Percentiles rank a stretch among this genome's conserved stretches.
These are phyloP conservation scores for Helicoverpa assulta DNA, from an alignment of 2,888 invertebrate genomes.

Conservation along the genomic window DNA sequence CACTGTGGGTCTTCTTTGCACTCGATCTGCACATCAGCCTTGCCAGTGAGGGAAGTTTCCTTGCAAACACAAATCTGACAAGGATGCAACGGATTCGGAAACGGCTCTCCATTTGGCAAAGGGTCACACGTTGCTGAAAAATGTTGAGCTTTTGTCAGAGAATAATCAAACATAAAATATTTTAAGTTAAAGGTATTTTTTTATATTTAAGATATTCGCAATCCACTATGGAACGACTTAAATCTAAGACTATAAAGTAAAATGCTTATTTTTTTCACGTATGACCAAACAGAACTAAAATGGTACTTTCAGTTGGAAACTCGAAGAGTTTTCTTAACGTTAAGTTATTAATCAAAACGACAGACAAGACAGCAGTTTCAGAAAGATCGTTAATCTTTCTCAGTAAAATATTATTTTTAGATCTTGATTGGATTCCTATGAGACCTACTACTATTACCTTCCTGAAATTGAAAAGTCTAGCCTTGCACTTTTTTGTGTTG, in stretches of 20 bases:
- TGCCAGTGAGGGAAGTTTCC: slow-evolving; percentile 62
- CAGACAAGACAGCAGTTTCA: slow-evolving; percentile 35
- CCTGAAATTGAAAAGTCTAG: slow-evolving; percentile 20
- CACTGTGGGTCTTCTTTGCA: slow-evolving; percentile 78
- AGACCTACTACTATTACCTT: slow-evolving; percentile 8
- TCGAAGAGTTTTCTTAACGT: slow-evolving; percentile 18
- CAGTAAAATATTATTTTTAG: slow-evolving; percentile 49
- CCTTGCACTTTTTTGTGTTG: background rate
- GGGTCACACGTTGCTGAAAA: slow-evolving; percentile 74
- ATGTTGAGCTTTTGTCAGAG: slow-evolving; percentile 3
- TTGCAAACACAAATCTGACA: slow-evolving; percentile 81
- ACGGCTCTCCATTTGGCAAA: slow-evolving; percentile 74
- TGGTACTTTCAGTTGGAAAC: slow-evolving; percentile 14
- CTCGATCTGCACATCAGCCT: slow-evolving; percentile 71
- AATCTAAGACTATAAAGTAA: background rate
- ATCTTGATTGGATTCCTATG: slow-evolving; percentile 27
- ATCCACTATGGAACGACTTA: background rate
- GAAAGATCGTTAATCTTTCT: slow-evolving; percentile 58
- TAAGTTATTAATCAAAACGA: slow-evolving; percentile 51
- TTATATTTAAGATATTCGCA: too few species aligned
- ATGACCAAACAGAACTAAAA: slow-evolving; percentile 16
- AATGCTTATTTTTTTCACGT: background rate
- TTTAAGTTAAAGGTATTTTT: too few species aligned
- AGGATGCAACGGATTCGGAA: slow-evolving; percentile 80
- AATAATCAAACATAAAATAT: too few species aligned